phyloP scores from a whole-genome alignment of 2,888 invertebrate species.

The Heliconius cydno region DNA sequence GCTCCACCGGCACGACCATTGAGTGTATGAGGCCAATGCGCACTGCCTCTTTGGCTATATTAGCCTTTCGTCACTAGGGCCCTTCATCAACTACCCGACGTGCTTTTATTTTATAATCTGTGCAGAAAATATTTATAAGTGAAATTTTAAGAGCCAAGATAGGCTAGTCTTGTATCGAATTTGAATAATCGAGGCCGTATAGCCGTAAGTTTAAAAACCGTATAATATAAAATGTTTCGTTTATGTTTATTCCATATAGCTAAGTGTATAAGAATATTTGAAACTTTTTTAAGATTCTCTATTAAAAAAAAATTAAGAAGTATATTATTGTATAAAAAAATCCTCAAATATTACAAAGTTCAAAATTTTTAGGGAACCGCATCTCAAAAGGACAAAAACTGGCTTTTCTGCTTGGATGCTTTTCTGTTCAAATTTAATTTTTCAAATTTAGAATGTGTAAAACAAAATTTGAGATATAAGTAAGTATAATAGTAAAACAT shows the following conservation, averaged over 20 bases:
- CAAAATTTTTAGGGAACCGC: too few relatives aligned
- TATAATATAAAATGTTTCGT: background rate
- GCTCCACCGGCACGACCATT: conserved; percentile 46
- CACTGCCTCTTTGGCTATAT: conserved; percentile 49
- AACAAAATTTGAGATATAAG: too few relatives aligned
- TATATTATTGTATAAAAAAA: too few relatives aligned
- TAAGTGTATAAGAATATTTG: too few relatives aligned
- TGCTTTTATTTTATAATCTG: conserved; percentile 47
- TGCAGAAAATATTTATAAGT: conserved; percentile 43
- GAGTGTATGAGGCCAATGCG: conserved; percentile 51
- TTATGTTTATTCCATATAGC: background rate
- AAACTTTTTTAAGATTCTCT: background rate
- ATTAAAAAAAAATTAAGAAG: too few relatives aligned
- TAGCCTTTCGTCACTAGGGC: conserved; percentile 49
- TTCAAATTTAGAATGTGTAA: too few relatives aligned
- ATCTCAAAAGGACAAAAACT: background rate
- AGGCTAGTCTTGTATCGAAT: conserved; percentile 31
- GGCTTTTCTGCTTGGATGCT: background rate
- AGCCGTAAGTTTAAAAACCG: conserved; percentile 16
- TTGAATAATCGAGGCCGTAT: conserved; percentile 28
- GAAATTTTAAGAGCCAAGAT: conserved; percentile 32
- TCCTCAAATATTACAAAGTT: too few relatives aligned
- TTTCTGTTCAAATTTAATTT: background rate
- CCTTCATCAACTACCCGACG: conserved; percentile 45
- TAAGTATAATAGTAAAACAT: background rate